A percentile compares a stretch with the other conserved stretches of the same genome.
Evolutionary conservation across 2,797 vertebrate genomes (phyloP).

Genomic region (Muscicapa comitata): DNA sequence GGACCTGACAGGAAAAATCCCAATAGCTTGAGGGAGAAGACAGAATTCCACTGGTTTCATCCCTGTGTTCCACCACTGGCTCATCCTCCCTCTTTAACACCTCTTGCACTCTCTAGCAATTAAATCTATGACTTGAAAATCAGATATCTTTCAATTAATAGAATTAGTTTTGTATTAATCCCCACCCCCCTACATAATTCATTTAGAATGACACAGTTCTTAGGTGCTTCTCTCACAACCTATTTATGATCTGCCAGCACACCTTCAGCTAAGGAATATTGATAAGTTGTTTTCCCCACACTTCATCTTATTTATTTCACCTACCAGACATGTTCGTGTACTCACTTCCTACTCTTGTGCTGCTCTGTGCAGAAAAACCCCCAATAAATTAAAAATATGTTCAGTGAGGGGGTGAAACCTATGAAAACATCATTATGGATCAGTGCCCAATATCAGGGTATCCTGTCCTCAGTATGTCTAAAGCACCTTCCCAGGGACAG

Average conservation of each 20-base stretch:
- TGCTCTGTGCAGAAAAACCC: not conserved
- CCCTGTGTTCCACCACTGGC: not conserved
- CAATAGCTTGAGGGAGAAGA: not conserved
- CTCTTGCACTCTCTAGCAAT: not conserved
- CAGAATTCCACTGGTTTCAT: not conserved
- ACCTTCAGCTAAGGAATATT: not conserved
- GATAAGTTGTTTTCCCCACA: not conserved
- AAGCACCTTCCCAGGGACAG: not conserved
- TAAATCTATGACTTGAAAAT: not conserved
- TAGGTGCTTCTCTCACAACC: not conserved
- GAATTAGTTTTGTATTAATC: not conserved
- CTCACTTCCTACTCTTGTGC: not conserved
- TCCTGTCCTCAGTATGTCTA: not conserved
- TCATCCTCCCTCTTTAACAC: not conserved
- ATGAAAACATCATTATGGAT: not conserved
- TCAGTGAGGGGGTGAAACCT: not conserved
- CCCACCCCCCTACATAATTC: rapidly evolving
- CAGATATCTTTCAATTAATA: not conserved
- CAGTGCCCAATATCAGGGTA: not conserved
- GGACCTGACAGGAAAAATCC: not conserved
- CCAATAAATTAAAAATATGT: not conserved
- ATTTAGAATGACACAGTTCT: not conserved
- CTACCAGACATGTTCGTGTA: not conserved
- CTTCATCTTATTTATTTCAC: not conserved
- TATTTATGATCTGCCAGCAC: not conserved